A percentile compares a stretch with the other conserved stretches of the same genome.
Conservation (phyloP, 2,888 invertebrate genomes). For the Pachydiplax longipennis region DNA sequence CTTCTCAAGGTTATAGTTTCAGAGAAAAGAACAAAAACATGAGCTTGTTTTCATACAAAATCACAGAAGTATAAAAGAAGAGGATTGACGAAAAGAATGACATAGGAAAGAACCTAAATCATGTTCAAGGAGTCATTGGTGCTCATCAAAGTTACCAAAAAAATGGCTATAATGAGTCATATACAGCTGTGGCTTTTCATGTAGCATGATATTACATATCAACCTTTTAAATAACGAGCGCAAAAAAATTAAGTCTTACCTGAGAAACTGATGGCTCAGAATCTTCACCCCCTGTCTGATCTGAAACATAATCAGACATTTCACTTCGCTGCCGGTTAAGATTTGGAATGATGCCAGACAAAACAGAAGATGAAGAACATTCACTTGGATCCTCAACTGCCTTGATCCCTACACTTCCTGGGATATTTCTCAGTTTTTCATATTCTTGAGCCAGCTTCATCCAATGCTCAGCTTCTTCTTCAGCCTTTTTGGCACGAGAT, state of each 20-base stretch:
- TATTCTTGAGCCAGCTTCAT: constrained; percentile 16
- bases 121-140: no score
- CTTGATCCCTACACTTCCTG: background rate
- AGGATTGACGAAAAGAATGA: no score
- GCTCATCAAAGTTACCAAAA: no score
- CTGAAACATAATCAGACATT: constrained; percentile 62
- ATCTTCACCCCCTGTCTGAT: constrained; percentile 56
- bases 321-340: constrained; percentile 55
- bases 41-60: no score
- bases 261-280: constrained; percentile 49
- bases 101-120: no score
- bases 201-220: no score
- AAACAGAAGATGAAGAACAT: background rate
- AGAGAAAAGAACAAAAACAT: no score
- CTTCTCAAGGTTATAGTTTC: no score
- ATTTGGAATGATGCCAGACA: background rate
- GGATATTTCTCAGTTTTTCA: background rate
- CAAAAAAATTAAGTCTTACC: background rate
- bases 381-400: constrained; percentile 9
- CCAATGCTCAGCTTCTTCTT: constrained; percentile 47
- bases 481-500: constrained; percentile 49
- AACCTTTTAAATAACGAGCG: background rate
- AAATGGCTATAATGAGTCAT: no score
- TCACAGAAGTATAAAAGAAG: no score
- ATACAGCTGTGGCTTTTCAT: no score